Evolutionary conservation across 2,888 invertebrate species (phyloP), one percentile per base, ranked within the genome.

Genomic region (Tipula lateralis): DNA sequence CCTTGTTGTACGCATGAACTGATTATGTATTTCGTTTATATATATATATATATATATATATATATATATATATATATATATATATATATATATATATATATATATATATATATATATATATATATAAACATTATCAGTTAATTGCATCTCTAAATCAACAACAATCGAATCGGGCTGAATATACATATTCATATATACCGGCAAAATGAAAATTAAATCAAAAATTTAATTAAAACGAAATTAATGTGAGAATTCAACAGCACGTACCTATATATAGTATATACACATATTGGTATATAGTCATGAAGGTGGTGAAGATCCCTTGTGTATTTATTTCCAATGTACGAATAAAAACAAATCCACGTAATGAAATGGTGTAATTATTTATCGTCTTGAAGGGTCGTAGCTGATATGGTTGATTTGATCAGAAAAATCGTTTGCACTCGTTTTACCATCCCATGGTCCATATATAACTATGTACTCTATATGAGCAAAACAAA

Each of bases 1-100:
- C 66, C 66, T 66, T 66, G 24, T 66, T 66, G 66, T 66, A 66
- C 66, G 66, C 66, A 66, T 66, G 66, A 66, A 66, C 66, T 66
- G 66, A 24, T 66, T 66, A 3, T 66, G 5, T 16, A 50, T 50
- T 50, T 50, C 44, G 66, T 66, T n/a, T n/a, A n/a, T n/a, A n/a
- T n/a, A n/a, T n/a, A n/a, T n/a, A n/a, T n/a, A n/a, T n/a, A n/a
- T n/a, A n/a, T n/a, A n/a, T n/a, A n/a, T n/a, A n/a, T n/a, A n/a
- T n/a, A n/a, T n/a, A n/a, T n/a, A n/a, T n/a, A n/a, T n/a, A n/a
- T n/a, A n/a, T n/a, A n/a, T n/a, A n/a, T n/a, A n/a, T n/a, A n/a
- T n/a, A n/a, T n/a, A n/a, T n/a, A n/a, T n/a, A n/a, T n/a, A n/a
- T n/a, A n/a, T n/a, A n/a, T n/a, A n/a, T n/a, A n/a, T n/a, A n/a